Evolutionary conservation across 1,140 invertebrate species (phyloP).

Genomic region (Bombus difficillimus): DNA sequence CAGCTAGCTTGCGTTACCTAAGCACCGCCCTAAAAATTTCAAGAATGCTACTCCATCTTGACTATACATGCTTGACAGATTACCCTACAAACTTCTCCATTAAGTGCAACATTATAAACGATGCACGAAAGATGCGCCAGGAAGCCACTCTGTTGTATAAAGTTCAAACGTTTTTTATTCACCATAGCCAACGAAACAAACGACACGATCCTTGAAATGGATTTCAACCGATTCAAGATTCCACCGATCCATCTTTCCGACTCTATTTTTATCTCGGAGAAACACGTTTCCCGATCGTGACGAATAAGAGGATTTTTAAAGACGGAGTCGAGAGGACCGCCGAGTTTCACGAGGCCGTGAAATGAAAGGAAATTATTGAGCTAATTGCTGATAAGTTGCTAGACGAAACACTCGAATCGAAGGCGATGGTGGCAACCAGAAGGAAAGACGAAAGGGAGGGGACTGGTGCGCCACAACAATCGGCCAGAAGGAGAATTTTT

Average conservation of each 20-base stretch:
- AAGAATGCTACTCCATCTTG: not conserved
- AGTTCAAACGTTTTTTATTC: conserved; percentile 13
- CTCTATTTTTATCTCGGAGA: not conserved
- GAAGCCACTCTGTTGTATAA: not conserved
- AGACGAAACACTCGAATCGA: conserved; percentile 68
- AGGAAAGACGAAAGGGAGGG: conserved; percentile 41
- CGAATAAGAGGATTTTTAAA: conserved; percentile 55
- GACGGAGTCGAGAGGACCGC: conserved; percentile 23
- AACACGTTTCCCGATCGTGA: not conserved
- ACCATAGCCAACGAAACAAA: not conserved
- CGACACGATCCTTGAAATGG: not conserved
- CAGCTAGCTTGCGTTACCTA: no score
- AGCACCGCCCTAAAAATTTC: not conserved
- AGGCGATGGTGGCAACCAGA: conserved; percentile 44
- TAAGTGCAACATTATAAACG: conserved; percentile 36
- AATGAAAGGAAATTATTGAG: conserved; percentile 77
- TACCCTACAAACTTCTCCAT: conserved; percentile 6
- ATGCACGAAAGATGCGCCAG: not conserved
- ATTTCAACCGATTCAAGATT: not conserved
- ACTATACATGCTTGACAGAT: conserved; percentile 1
- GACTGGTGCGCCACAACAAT: conserved; percentile 52
- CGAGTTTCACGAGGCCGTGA: conserved; percentile 70
- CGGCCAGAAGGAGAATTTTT: conserved; percentile 70
- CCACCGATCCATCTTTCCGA: not conserved
- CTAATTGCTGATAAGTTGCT: conserved; percentile 78